Percentiles rank a stretch among this genome's conserved stretches.
Conservation (phyloP, 2,888 invertebrate species). For the Caradrina clavipalpis region DNA sequence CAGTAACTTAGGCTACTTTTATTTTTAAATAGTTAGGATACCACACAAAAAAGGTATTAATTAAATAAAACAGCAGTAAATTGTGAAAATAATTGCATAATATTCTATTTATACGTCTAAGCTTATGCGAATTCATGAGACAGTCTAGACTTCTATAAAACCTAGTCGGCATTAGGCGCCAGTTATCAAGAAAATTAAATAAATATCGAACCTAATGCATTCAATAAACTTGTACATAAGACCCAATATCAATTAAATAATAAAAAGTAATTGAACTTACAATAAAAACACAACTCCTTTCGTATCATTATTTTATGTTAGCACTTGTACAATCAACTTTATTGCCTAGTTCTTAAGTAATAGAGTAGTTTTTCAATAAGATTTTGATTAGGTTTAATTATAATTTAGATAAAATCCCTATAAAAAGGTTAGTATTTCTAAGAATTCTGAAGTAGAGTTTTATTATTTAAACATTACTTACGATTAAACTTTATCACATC, state of each 20-base stretch:
- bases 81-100: conserved; percentile 14
- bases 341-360: conserved; percentile 13
- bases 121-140: background rate
- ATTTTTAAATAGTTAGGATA: no score
- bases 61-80: no score
- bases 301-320: conserved; percentile 1
- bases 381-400: conserved; percentile 14
- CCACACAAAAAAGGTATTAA: no score
- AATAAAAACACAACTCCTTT: conserved; percentile 5
- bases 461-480: no score
- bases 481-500: background rate
- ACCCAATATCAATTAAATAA: conserved; percentile 32
- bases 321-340: conserved; percentile 20
- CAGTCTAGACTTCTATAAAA: conserved; percentile 6
- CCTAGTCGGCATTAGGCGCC: background rate
- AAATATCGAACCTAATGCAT: conserved; percentile 5
- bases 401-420: background rate
- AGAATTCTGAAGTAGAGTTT: conserved; percentile 8
- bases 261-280: conserved; percentile 26
- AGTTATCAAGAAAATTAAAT: background rate
- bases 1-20: no score
- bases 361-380: conserved; percentile 3
- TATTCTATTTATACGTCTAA: background rate
- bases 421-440: conserved; percentile 7
- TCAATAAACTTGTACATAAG: conserved; percentile 16